Evolutionary conservation across 2,888 invertebrate genomes (phyloP).

Genomic region (Trichogramma evanescens): DNA sequence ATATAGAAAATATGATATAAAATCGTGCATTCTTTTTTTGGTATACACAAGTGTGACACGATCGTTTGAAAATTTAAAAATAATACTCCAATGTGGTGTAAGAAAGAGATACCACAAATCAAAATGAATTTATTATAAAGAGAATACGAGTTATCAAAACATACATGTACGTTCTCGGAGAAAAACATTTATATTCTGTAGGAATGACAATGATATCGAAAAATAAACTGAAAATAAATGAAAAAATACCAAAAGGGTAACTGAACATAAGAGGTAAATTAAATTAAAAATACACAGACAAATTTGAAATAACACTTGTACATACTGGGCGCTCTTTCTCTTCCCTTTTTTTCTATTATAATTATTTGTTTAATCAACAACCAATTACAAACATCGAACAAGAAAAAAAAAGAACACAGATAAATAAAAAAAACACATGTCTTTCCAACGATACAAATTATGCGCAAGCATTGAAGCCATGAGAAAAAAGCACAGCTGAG

Average conservation of each 20-base stretch:
- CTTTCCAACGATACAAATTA: background rate
- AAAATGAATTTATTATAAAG: no score
- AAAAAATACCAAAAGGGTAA: background rate
- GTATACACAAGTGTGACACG: no score
- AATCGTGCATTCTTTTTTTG: no score
- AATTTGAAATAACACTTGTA: constrained; percentile 4
- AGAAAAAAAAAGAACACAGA: background rate
- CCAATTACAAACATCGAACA: background rate
- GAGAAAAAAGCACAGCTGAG: constrained; percentile 13
- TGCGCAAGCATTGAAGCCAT: constrained; percentile 17
- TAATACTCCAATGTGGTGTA: background rate
- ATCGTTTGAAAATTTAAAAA: background rate
- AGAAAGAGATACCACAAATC: no score
- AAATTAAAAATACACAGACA: background rate
- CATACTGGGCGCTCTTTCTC: constrained; percentile 14
- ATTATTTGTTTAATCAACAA: background rate
- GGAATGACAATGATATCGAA: constrained; percentile 1
- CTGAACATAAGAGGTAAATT: background rate
- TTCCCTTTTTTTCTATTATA: background rate
- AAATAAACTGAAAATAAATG: background rate
- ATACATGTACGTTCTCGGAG: background rate
- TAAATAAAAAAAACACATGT: constrained; percentile 6
- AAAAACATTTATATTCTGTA: background rate
- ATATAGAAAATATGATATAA: no score
- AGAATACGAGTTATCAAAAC: background rate